Evolutionary conservation across 2,797 vertebrate genomes (phyloP), one percentile per base, ranked within the genome.

Genomic region (Mormyrops attenuatus): DNA sequence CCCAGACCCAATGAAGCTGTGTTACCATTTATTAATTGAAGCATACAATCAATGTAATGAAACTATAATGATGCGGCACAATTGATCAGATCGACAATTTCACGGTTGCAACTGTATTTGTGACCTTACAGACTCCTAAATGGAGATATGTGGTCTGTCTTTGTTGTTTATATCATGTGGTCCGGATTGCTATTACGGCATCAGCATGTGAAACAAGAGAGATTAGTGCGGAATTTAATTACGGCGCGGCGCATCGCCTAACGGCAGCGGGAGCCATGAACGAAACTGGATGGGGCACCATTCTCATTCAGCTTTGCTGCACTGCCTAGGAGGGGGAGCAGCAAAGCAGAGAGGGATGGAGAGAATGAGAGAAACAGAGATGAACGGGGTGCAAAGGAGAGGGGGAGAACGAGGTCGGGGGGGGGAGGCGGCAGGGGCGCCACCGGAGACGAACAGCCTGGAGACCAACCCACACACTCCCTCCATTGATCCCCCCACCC

Each of bases 401-500:
- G 88, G 47, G 13, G 50, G 66, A 82, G 47, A 88, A 50, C 4
- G 30, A 73, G 63, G 26, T 41, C 8, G 11, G 44, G 6, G 11
- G 11, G 2, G 8, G 26, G 8, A 15, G 20, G 89, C 41, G 38
- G 57, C 41, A 57, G 89, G 80, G 53, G 11, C 26, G 22, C 69
- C 9, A 13, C n/a, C 41, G 88, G 86, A 55, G 69, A 34, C 57
- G 88, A 87, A 47, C 84, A 57, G 88, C 15, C 73, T 50, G 57
- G 88, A 47, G 63, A 89, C 66, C 89, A 90, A 85, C 82, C 30
- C 63, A 66, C 55, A 69, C 90, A 89, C 89, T 73, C 52, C 11
- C 89, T 73, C 87, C 89, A 92, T 91, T 91, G 90, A 90, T 90
- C 66, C 44, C 50, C 86, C 13, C 30, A 66, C 69, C 44, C 38